phyloP scores from a whole-genome alignment of 1,140 invertebrate genomes.

The Pseudomyrmex pallidus region DNA sequence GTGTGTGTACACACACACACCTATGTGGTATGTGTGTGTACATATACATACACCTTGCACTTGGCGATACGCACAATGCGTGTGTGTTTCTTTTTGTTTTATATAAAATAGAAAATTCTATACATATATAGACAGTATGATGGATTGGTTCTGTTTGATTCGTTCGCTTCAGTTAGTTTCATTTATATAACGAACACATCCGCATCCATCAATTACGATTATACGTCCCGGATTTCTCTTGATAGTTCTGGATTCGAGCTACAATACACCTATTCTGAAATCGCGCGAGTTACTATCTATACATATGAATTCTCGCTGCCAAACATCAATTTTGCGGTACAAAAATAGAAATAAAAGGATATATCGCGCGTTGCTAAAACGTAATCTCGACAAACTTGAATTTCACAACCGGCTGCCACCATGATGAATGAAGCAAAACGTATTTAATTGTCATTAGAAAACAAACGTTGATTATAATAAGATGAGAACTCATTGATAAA shows the following conservation, averaged over 20 bases:
- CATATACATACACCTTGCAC: neutral
- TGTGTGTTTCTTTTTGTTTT: constrained; percentile 2
- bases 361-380: too few relatives aligned
- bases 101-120: constrained; percentile 23
- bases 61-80: neutral
- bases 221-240: constrained; percentile 23
- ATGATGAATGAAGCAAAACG: too few relatives aligned
- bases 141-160: neutral
- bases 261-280: constrained; percentile 3
- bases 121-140: constrained; percentile 10
- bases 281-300: neutral
- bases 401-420: too few relatives aligned
- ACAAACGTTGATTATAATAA: constrained; percentile 2
- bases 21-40: too few relatives aligned
- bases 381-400: too few relatives aligned
- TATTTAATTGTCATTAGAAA: too few relatives aligned
- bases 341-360: too few relatives aligned
- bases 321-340: too few relatives aligned
- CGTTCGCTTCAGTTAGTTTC: constrained; percentile 14
- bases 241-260: constrained; percentile 4
- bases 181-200: constrained; percentile 27
- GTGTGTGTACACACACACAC: neutral
- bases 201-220: constrained; percentile 38
- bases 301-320: neutral
- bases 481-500: constrained; percentile 31